Evolutionary conservation across 2,113 vertebrate genomes (phyloP), one percentile per base, ranked within the genome.

Genomic region (Percopsis transmontana): DNA sequence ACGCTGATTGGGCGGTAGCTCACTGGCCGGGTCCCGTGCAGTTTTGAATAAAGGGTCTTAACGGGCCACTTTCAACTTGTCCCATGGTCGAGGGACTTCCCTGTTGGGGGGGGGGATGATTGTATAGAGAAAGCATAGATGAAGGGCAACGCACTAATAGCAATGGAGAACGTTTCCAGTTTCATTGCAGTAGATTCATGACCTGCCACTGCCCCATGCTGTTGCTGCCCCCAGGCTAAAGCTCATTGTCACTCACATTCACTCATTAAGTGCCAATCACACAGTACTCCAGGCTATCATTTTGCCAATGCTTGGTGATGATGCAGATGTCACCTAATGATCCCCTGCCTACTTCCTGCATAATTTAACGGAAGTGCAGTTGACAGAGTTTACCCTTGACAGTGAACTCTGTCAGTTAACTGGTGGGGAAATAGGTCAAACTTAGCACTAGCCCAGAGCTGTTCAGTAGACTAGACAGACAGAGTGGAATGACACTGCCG

Each of bases 221-320:
- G 84, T 74, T 83, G 77, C 73, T 64, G 53, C 79, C 85, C 79
- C 70, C 15, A 66, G 83, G 87, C 85, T 87, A 83, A 74, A 73
- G 70, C 79, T 88, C 84, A 84, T 84, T 89, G 90, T 91, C 87
- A 86, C 79, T 89, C 85, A 87, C 80, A 86, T 84, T 90, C 75
- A 81, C 90, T 91, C 89, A 91, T 92, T 91, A 90, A 82, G 85
- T 91, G 89, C 84, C 89, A 91, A 87, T 91, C 88, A 81, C 72
- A 79, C 66, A 62, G 66, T 81, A 87, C 89, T 87, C 59, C 76
- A 74, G 80, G 84, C 85, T 80, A 83, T 86, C 74, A 85, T 87
- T 90, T 87, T 77, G 70, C 85, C 80, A 83, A 70, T 67, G 74
- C 80, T 85, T 70, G 72, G 82, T 88, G 85, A 67, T 75, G 85